Evolutionary conservation across 2,797 vertebrate genomes (phyloP).

Genomic region (Xenentodon cancila): DNA sequence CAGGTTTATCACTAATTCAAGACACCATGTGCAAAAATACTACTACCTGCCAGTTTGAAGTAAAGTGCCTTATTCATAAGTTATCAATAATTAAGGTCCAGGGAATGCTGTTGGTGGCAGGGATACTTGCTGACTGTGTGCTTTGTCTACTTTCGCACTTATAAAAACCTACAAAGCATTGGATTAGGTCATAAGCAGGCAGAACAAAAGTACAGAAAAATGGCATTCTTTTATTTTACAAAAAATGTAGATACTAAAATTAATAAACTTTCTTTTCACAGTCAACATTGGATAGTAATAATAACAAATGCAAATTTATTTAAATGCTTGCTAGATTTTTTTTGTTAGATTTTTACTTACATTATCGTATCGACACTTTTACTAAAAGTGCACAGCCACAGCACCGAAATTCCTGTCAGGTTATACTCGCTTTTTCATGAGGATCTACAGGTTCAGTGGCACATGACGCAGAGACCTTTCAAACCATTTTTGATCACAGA

Average conservation of each 20-base stretch:
- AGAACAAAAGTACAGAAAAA: slow-evolving; percentile 18
- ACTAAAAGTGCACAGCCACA: no score
- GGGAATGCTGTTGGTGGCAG: slow-evolving; percentile 56
- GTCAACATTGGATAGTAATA: neutral
- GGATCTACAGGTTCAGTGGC: no score
- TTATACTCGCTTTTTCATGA: no score
- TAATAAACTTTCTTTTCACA: neutral
- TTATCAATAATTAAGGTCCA: slow-evolving; percentile 79
- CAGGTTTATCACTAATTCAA: slow-evolving; percentile 77
- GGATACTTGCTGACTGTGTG: slow-evolving; percentile 70
- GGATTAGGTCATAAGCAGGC: slow-evolving; percentile 54
- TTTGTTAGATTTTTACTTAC: no score
- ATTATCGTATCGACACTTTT: no score
- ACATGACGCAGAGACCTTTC: no score
- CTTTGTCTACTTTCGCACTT: slow-evolving; percentile 65
- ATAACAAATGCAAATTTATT: neutral
- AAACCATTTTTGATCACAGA: no score
- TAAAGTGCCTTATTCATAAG: slow-evolving; percentile 80
- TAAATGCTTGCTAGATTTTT: no score
- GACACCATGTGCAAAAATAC: slow-evolving; percentile 73
- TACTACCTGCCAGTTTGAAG: slow-evolving; percentile 68
- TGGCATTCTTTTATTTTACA: neutral
- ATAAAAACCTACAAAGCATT: slow-evolving; percentile 43
- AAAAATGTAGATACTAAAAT: neutral
- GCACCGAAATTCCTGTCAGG: no score